These are phyloP conservation scores for Dallia pectoralis DNA, from an alignment of 2,797 vertebrate genomes.

Conservation along the genomic window DNA sequence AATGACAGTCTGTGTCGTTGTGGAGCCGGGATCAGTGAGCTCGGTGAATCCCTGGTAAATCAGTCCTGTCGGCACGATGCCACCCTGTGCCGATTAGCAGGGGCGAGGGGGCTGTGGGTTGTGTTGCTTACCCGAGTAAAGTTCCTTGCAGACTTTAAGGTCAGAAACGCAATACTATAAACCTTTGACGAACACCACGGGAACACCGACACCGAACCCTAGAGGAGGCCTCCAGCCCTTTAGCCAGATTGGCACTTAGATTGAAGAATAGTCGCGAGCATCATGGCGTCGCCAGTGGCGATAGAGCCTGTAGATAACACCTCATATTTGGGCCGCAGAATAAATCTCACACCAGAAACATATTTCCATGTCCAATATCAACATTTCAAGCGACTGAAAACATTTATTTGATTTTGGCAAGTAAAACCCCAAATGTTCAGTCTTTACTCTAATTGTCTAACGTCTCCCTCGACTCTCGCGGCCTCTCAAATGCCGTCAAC, in stretches of 20 bases:
- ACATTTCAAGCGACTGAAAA: no score
- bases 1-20: neutral
- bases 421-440: no score
- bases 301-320: neutral
- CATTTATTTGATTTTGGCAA: no score
- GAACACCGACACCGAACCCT: slow-evolving; percentile 30
- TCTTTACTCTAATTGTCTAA: no score
- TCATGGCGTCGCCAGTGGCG: neutral
- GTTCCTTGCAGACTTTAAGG: slow-evolving; percentile 72
- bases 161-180: slow-evolving; percentile 77
- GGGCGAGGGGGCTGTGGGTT: neutral
- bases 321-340: neutral
- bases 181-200: slow-evolving; percentile 69
- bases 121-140: slow-evolving; percentile 41
- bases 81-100: slow-evolving; percentile 49
- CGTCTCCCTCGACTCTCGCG: no score
- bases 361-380: no score
- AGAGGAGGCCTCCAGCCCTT: neutral
- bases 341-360: no score
- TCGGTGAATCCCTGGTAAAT: slow-evolving; percentile 15
- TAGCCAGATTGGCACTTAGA: neutral
- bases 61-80: slow-evolving; percentile 26
- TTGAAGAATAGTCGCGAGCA: neutral
- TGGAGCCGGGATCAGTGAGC: neutral
- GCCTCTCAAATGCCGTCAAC: no score